phyloP scores from a whole-genome alignment of 2,797 vertebrate species.

The Tadarida brasiliensis region DNA sequence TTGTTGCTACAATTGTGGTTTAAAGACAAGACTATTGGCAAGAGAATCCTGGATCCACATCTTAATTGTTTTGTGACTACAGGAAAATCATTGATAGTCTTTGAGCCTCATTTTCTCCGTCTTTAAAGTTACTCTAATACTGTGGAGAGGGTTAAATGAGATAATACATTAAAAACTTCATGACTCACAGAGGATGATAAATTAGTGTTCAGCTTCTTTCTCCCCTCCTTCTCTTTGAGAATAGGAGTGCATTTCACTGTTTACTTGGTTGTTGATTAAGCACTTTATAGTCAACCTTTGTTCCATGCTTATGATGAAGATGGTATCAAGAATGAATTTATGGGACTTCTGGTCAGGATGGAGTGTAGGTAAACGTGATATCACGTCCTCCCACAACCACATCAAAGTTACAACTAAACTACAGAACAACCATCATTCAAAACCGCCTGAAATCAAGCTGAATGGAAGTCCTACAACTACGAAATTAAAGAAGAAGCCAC shows the following conservation, averaged over 20 bases:
- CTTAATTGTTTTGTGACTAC: background rate
- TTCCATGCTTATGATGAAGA: background rate
- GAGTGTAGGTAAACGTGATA: too few relatives aligned
- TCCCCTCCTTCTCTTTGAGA: background rate
- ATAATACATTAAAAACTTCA: background rate
- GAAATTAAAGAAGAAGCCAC: too few relatives aligned
- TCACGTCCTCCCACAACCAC: too few relatives aligned
- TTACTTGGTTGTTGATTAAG: background rate
- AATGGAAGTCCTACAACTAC: too few relatives aligned
- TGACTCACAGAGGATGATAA: background rate
- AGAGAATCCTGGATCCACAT: background rate
- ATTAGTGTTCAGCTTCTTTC: background rate
- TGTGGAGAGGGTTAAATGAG: background rate
- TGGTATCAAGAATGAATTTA: slow-evolving; percentile 40
- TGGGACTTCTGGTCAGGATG: too few relatives aligned
- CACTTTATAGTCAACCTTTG: background rate
- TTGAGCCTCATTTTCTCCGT: background rate
- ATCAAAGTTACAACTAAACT: too few relatives aligned
- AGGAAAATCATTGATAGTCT: background rate
- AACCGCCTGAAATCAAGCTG: too few relatives aligned
- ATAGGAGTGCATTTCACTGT: background rate
- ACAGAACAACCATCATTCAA: too few relatives aligned
- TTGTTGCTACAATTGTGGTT: background rate
- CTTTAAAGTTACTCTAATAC: slow-evolving; percentile 13
- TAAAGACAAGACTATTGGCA: background rate